Percentiles rank a stretch among this genome's conserved stretches.
phyloP scores from a whole-genome alignment of 1,140 invertebrate genomes.

The Hormaphis cornu region DNA sequence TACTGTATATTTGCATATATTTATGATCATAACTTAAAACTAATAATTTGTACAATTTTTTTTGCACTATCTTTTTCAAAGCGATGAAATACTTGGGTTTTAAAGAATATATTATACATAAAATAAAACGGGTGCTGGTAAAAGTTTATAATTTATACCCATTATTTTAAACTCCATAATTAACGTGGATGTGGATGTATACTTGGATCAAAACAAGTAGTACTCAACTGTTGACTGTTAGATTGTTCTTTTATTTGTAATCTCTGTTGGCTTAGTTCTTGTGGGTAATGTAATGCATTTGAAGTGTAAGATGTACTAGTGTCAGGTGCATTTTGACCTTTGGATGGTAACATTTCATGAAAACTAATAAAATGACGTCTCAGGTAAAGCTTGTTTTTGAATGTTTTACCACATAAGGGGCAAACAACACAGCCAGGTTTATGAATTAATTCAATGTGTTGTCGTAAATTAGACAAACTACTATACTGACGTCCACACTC shows the following conservation, averaged over 20 bases:
- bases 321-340: slow-evolving; percentile 6
- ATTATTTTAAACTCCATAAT: background rate
- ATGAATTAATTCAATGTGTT: slow-evolving; percentile 70
- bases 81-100: background rate
- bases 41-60: background rate
- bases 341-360: slow-evolving; percentile 46
- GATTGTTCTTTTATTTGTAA: slow-evolving; percentile 4
- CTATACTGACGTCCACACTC: slow-evolving; percentile 69
- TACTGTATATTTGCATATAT: background rate
- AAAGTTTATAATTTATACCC: background rate
- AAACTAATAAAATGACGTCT: slow-evolving; percentile 56
- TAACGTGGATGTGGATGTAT: background rate
- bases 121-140: background rate
- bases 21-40: background rate
- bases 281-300: slow-evolving; percentile 4
- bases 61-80: background rate
- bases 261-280: background rate
- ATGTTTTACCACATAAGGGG: slow-evolving; percentile 61
- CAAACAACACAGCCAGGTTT: slow-evolving; percentile 64
- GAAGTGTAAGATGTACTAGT: background rate
- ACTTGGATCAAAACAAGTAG: slow-evolving; percentile 20
- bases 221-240: slow-evolving; percentile 6
- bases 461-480: slow-evolving; percentile 67
- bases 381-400: slow-evolving; percentile 68
- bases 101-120: background rate